Evolutionary conservation across 2,888 invertebrate genomes (phyloP).

Genomic region (Nesidiocoris tenuis): DNA sequence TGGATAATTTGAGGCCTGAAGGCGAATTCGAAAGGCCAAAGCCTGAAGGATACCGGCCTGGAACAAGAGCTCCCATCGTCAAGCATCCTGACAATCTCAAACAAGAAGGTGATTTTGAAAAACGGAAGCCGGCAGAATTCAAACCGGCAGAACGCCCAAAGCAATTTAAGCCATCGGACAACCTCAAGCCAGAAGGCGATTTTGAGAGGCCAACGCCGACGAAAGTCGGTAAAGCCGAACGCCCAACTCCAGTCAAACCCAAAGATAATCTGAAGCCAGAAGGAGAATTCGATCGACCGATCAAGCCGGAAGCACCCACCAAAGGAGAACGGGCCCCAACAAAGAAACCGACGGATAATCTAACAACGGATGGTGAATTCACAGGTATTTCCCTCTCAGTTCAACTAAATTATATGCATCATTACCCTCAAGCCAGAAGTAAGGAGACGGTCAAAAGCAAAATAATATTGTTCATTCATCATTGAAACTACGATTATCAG

Average conservation of each 20-base stretch:
- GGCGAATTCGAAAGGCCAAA: constrained; percentile 56
- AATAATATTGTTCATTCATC: background rate
- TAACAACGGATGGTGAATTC: constrained; percentile 52
- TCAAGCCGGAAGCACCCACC: constrained; percentile 53
- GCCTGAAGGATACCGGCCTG: constrained; percentile 55
- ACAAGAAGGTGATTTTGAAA: constrained; percentile 55
- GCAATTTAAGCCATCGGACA: constrained; percentile 56
- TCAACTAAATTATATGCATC: no score
- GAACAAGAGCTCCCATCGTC: constrained; percentile 51
- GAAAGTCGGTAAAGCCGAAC: constrained; percentile 56
- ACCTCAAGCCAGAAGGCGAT: constrained; percentile 57
- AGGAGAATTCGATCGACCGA: constrained; percentile 53
- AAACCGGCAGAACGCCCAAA: constrained; percentile 51
- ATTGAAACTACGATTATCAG: background rate
- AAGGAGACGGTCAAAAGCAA: no score
- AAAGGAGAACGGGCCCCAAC: constrained; percentile 51
- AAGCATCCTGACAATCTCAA: constrained; percentile 53
- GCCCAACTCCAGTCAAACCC: constrained; percentile 56
- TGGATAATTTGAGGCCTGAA: constrained; percentile 52
- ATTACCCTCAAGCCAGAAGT: no score
- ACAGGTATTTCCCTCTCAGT: constrained; percentile 26
- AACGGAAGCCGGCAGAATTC: constrained; percentile 55
- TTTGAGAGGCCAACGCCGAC: constrained; percentile 54
- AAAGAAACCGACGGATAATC: constrained; percentile 52
- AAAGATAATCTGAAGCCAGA: constrained; percentile 60